Evolutionary conservation across 1,140 invertebrate species (phyloP).

Genomic region (Meloidogyne chitwoodi): DNA sequence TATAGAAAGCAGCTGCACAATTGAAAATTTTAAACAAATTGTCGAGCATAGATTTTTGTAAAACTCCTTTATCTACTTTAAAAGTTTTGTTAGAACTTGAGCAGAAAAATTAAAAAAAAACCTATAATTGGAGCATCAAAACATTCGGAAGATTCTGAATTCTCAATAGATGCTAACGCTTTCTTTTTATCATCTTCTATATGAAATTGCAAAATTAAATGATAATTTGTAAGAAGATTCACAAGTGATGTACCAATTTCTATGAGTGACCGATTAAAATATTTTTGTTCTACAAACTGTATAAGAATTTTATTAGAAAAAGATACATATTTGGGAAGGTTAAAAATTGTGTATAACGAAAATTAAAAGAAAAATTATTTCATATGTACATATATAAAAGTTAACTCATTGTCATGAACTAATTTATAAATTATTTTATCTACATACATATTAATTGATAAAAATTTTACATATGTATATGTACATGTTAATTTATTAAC

Average conservation of each 20-base stretch:
- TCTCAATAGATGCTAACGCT: neutral
- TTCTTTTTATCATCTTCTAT: constrained; percentile 45
- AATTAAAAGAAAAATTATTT: no score
- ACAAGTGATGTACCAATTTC: constrained; percentile 46
- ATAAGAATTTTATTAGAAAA: neutral
- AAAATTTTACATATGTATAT: no score
- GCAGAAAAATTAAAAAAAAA: neutral
- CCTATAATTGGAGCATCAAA: neutral
- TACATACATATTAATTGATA: no score
- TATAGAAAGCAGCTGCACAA: constrained; percentile 31
- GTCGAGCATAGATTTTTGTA: constrained; percentile 37
- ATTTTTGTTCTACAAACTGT: neutral
- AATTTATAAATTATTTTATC: no score
- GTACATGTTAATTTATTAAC: no score
- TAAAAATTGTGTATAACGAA: no score
- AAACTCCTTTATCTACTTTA: constrained; percentile 41
- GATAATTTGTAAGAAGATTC: constrained; percentile 44
- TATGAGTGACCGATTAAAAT: constrained; percentile 18
- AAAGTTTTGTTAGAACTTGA: constrained; percentile 17
- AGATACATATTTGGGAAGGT: neutral
- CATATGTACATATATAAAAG: no score
- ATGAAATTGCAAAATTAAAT: constrained; percentile 45
- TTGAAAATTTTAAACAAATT: constrained; percentile 35
- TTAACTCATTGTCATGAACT: no score
- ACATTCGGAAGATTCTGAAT: neutral